phyloP scores from a whole-genome alignment of 37 sponge, comb jelly and placozoan species.

The Geodia barretti region DNA sequence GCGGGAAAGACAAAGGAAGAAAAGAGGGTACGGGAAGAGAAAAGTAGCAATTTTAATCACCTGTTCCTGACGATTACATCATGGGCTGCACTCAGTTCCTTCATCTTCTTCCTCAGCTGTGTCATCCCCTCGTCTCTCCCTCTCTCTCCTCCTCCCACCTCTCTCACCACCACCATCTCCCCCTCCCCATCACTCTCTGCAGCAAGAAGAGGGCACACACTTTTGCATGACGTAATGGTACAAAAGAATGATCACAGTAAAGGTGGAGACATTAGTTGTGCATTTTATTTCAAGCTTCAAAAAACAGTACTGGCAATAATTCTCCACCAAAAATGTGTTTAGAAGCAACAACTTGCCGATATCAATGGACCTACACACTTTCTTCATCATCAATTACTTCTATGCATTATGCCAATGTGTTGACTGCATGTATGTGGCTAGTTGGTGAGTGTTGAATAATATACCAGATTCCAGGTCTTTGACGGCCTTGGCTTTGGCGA shows the following conservation, averaged over 20 bases:
- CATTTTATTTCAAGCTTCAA: too few relatives aligned
- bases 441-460: too few relatives aligned
- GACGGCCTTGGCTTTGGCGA: conserved; percentile 86
- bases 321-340: too few relatives aligned
- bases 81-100: conserved; percentile 37
- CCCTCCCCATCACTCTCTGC: not conserved
- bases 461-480: conserved; percentile 59
- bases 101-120: conserved; percentile 14
- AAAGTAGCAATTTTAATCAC: too few relatives aligned
- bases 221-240: too few relatives aligned
- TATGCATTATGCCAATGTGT: too few relatives aligned
- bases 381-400: too few relatives aligned
- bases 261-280: not conserved
- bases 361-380: not conserved
- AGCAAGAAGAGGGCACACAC: not conserved
- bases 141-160: not conserved
- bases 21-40: too few relatives aligned
- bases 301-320: too few relatives aligned
- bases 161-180: not conserved
- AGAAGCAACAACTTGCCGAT: not conserved
- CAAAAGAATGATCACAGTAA: not conserved
- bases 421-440: too few relatives aligned
- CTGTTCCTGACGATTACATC: conserved; percentile 43
- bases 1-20: too few relatives aligned
- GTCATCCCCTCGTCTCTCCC: not conserved